Conservation (phyloP, 2,113 vertebrate species). For the Protobothrops flavoviridis region DNA sequence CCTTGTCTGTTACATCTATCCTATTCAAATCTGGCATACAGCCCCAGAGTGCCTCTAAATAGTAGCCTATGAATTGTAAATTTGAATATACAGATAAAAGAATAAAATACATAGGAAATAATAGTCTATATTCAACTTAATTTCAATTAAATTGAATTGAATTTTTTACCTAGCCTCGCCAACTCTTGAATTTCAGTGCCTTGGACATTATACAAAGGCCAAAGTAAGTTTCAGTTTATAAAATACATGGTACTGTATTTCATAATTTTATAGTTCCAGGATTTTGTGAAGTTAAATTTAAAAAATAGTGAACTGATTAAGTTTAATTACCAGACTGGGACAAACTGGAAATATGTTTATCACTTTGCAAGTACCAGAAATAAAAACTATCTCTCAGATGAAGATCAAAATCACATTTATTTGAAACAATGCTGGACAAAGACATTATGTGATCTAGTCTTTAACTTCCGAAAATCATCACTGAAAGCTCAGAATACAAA, state of each 20-base stretch:
- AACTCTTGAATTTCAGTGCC: not conserved
- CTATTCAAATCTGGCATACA: not conserved
- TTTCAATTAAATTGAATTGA: not conserved
- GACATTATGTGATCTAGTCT: not conserved
- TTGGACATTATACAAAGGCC: not conserved
- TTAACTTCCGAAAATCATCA: not conserved
- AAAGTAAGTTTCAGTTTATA: not conserved
- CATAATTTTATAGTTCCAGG: not conserved
- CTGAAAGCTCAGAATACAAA: not conserved
- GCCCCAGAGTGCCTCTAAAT: not conserved
- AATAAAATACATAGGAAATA: not conserved
- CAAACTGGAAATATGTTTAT: not conserved
- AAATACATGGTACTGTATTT: not conserved
- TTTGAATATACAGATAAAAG: not conserved
- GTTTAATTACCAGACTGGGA: not conserved
- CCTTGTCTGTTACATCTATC: not conserved
- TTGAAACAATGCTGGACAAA: not conserved
- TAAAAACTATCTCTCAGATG: not conserved
- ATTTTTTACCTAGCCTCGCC: not conserved
- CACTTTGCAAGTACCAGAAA: not conserved
- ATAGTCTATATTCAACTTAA: not conserved
- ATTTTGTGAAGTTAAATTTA: not conserved
- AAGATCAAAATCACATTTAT: not conserved
- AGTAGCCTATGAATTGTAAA: not conserved
- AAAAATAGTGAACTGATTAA: not conserved